Conservation (phyloP, 2,888 invertebrate species). For the Volucella bombylans region DNA sequence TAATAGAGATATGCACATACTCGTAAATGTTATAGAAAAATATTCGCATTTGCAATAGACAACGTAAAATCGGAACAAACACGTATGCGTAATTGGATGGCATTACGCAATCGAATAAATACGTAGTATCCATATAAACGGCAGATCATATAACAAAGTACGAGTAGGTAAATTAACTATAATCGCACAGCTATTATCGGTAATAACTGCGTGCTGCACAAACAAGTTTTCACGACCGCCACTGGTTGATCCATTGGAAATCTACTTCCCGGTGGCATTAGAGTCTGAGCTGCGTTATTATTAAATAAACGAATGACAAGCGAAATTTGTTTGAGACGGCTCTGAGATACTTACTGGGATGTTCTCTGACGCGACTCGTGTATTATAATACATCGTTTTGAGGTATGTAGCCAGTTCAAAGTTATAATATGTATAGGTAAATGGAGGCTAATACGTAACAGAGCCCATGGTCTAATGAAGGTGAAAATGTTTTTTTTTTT, state of each 20-base stretch:
- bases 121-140: neutral
- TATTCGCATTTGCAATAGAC: too few relatives aligned
- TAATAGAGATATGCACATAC: neutral
- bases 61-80: neutral
- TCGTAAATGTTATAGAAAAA: too few relatives aligned
- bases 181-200: constrained; percentile 30
- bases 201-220: neutral
- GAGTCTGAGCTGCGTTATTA: neutral
- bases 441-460: too few relatives aligned
- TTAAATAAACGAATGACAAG: neutral
- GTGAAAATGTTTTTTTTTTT: neutral
- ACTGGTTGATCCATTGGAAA: constrained; percentile 1
- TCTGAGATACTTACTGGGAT: too few relatives aligned
- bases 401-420: too few relatives aligned
- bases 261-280: constrained; percentile 11
- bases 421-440: too few relatives aligned
- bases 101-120: constrained; percentile 27
- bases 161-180: constrained; percentile 46
- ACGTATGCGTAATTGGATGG: constrained; percentile 7
- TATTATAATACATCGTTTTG: too few relatives aligned
- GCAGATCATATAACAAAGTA: neutral
- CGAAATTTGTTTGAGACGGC: too few relatives aligned
- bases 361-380: too few relatives aligned
- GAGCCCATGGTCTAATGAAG: neutral
- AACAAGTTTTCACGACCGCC: constrained; percentile 40